Base-by-base conservation (phyloP, 1,140 invertebrate species). In the Zophobas atratus region DNA sequence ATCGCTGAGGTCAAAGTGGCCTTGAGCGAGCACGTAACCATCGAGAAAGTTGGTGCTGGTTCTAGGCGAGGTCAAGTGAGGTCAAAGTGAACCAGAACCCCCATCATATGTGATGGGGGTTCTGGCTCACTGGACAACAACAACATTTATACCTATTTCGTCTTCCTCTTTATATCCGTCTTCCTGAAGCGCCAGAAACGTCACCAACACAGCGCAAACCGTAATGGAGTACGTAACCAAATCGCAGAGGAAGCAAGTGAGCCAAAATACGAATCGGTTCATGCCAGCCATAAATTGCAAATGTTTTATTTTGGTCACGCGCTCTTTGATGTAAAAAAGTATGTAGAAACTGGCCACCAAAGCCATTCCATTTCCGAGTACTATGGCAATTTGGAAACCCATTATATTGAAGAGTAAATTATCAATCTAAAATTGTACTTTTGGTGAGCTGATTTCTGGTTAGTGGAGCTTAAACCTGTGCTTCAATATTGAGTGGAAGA, bases 291-390 rank as follows among this genome's bases (percentile, higher is more conserved):
- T 93, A 36, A 81, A 79, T 60, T 81, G 80, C 48, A 81, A 56
- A 81, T 92, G 91, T 82, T 92, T 92, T 1, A 89, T 88, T 82
- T 89, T 88, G 72, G 87, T 80, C 79, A 86, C 57, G 2, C 85
- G 82, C 87, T 92, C 91, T 80, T 89, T 88, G 2, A 92, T 86
- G 1, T 92, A 90, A 81, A 94, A 94, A 0, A 95, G 85, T 1
- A 94, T 88, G 80, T 93, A 92, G 78, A 93, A 93, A 0, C 93
- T 90, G 1, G 92, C 92, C 1, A 95, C 90, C 79, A 95, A 91
- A 33, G 90, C 88, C 89, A 92, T 90, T 80, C 89, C 89, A 82
- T 92, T 91, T 71, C 89, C 90, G 32, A 91, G 85, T 78, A 92
- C 91, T 46, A 90, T 89, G 33, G 90, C 88, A 77, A 92, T 86